Evolutionary conservation across 1,140 invertebrate species (phyloP).

Genomic region (Pogonomyrmex barbatus): DNA sequence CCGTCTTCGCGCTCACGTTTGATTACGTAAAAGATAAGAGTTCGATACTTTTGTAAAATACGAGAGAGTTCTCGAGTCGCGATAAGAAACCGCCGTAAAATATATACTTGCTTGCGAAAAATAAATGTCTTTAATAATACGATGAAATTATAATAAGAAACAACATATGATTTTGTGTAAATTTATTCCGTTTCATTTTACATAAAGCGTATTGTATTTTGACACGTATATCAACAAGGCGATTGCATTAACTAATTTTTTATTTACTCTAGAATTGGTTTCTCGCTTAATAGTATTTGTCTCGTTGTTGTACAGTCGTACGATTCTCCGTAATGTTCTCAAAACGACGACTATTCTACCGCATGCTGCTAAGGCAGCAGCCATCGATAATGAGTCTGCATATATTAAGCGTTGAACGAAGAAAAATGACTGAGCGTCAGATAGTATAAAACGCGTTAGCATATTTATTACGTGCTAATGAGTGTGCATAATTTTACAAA

Average conservation of each 20-base stretch:
- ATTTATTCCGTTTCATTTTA: neutral
- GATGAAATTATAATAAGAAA: neutral
- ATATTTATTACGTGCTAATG: conserved; percentile 73
- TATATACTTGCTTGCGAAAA: neutral
- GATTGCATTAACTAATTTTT: neutral
- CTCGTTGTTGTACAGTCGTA: conserved; percentile 1
- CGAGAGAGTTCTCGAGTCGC: conserved; percentile 5
- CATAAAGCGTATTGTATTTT: neutral
- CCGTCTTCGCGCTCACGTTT: conserved; percentile 36
- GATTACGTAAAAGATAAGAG: conserved; percentile 42
- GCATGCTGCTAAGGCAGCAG: conserved; percentile 24
- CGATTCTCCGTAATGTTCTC: conserved; percentile 19
- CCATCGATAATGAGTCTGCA: conserved; percentile 52
- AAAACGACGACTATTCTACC: neutral
- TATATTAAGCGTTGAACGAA: conserved; percentile 68
- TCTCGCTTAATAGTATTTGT: neutral
- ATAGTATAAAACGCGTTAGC: conserved; percentile 67
- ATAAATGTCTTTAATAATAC: neutral
- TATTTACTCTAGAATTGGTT: neutral
- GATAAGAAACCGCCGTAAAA: conserved; percentile 1
- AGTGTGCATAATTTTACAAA: conserved; percentile 74
- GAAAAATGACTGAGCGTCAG: conserved; percentile 61
- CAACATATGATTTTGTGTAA: neutral
- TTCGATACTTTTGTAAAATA: conserved; percentile 42
- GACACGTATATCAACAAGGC: neutral